Evolutionary conservation across 23 tunicate species (phyloP).

Genomic region (Halocynthia roretzi): DNA sequence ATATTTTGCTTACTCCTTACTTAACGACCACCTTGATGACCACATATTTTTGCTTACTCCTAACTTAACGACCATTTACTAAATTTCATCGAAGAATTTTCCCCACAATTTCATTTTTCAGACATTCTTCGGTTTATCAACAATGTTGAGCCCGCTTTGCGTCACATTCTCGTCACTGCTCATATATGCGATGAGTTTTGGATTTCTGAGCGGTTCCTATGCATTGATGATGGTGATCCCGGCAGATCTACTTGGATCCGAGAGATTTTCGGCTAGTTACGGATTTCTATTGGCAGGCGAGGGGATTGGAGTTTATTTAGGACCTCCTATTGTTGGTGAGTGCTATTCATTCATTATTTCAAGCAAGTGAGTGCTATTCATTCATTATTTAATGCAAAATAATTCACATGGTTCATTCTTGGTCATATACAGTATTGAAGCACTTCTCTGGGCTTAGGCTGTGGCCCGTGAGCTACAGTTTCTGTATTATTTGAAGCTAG

Average conservation of each 20-base stretch:
- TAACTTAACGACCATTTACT: too few relatives aligned
- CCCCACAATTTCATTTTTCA: constrained; percentile 9
- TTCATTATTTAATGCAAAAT: neutral
- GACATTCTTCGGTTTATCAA: constrained; percentile 61
- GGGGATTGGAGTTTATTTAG: constrained; percentile 83
- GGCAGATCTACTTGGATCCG: constrained; percentile 60
- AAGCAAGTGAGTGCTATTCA: constrained; percentile 29
- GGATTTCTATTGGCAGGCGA: constrained; percentile 92
- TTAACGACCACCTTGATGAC: too few relatives aligned
- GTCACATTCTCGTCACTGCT: constrained; percentile 35
- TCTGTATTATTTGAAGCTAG: too few relatives aligned
- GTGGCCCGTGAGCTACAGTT: too few relatives aligned
- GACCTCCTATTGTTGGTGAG: constrained; percentile 96
- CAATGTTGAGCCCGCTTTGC: constrained; percentile 76
- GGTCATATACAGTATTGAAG: neutral
- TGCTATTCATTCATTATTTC: neutral
- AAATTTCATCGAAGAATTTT: neutral
- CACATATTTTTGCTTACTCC: too few relatives aligned
- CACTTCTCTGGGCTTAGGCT: neutral
- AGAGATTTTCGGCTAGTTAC: constrained; percentile 76
- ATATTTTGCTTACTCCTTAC: too few relatives aligned
- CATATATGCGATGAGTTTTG: constrained; percentile 62
- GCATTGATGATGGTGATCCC: constrained; percentile 96
- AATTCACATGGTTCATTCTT: neutral
- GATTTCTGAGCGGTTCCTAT: constrained; percentile 90